Percentiles rank a stretch among this genome's conserved stretches.
phyloP scores from a whole-genome alignment of 2,888 invertebrate species.

The Bimastos eiseni region DNA sequence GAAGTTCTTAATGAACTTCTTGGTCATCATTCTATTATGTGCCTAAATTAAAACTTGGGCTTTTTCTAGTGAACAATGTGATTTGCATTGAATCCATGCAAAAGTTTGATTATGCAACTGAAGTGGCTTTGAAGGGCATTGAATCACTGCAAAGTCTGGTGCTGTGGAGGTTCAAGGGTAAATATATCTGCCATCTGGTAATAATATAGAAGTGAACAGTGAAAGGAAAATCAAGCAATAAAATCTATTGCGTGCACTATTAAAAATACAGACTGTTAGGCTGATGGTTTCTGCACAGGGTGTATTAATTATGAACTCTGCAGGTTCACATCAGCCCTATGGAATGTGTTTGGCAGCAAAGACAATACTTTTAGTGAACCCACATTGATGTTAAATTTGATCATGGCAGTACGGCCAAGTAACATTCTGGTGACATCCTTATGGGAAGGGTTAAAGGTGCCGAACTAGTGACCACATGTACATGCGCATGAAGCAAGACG shows the following conservation, averaged over 20 bases:
- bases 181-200: neutral
- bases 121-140: neutral
- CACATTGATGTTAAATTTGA: neutral
- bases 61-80: too few relatives aligned
- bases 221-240: neutral
- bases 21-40: too few relatives aligned
- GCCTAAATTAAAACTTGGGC: too few relatives aligned
- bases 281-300: slow-evolving; percentile 23
- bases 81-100: too few relatives aligned
- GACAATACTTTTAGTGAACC: neutral
- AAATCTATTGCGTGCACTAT: neutral
- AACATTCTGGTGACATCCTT: neutral
- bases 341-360: neutral
- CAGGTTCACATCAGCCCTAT: slow-evolving; percentile 27
- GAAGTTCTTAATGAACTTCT: too few relatives aligned
- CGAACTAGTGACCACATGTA: neutral
- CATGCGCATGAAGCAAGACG: neutral
- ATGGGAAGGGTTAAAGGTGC: neutral
- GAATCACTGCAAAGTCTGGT: neutral
- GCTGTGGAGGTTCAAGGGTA: neutral
- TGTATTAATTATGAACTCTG: neutral
- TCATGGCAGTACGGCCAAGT: neutral
- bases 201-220: neutral
- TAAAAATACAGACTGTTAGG: slow-evolving; percentile 15
- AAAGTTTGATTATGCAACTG: too few relatives aligned